Evolutionary conservation across 2,113 vertebrate genomes (phyloP), one percentile per base, ranked within the genome.

Genomic region (Grammomys surdaster): DNA sequence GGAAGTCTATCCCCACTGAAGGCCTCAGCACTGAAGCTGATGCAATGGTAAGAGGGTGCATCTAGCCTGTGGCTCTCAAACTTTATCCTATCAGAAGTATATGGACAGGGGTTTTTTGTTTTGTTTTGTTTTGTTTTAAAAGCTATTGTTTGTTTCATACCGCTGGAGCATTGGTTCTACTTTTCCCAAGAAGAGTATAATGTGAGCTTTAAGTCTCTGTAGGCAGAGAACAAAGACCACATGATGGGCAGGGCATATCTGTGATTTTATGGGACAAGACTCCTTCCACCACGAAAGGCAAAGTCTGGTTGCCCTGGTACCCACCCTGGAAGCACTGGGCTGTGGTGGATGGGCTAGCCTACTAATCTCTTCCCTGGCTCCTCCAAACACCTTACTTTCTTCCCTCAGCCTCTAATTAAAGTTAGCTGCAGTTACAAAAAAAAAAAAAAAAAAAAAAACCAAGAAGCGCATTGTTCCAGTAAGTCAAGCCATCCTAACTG

Each of bases 341-440:
- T 73, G n/a, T 63, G 26, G 54, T 10, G 4, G 78, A 63, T 14
- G 20, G 67, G 65, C 84, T 9, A 88, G n/a, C 10, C 88, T 54
- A 73, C 46, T 75, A 76, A 33, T 36, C 63, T 85, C 46, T 51
- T 31, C n/a, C 36, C 76, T 46, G 43, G 58, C 60, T 67, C 26
- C 77, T 78, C 51, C 22, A 72, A 65, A 33, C 72, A 56, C 65
- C 80, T 28, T 51, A 76, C 46, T 60, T 78, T 88, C 67, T 69
- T 20, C 40, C 78, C 51, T 12, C 40, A 43, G 58, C 48, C 89
- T 95, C 77, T 94, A 87, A 94, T 56, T 78, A 75, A 95, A 96
- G 26, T 78, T 54, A 70, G 54, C 56, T 60, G 24, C 65, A 92
- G 19, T 65, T 10, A 93, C 73, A 76, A 88, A 95, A 60, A 60